Base-by-base conservation (phyloP, 2,797 vertebrate species). In the Dallia pectoralis region DNA sequence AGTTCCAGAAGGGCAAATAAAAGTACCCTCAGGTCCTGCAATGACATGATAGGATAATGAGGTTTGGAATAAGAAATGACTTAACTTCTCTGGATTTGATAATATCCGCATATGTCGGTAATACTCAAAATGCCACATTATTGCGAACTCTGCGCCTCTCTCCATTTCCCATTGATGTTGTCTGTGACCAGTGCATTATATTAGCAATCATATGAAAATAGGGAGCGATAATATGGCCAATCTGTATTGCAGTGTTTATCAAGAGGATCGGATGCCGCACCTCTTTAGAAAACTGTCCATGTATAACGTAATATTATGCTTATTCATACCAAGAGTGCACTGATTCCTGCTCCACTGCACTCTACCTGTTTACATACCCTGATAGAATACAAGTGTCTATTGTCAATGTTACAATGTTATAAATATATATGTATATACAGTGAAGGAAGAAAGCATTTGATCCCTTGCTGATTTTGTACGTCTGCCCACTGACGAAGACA, bases 31-130 rank as follows among this genome's bases (percentile, higher is more conserved):
- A 69, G 49, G 48, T 9, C 33, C 63, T n/a, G 15, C 51, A 61
- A 78, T 53, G 48, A 51, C 18, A 69, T 29, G 68, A 73, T 79
- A 73, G 79, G 56, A 64, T 74, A 63, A 79, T 59, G 53, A 44
- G 74, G 53, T 53, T 67, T 48, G 25, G 66, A 69, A 69, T 30
- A 47, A 33, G 51, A 69, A 30, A 47, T n/a, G 48, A 69, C 22
- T n/a, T 47, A 32, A n/a, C 47, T 18, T 16, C 8, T 22, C 19
- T 25, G 40, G 2, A 44, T n/a, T n/a, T n/a, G n/a, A n/a, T 49
- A 49, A 29, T 30, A 7, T 40, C 49, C 11, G 11, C 3, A 3
- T 11, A 29, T 51, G 18, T 25, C 73, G 36, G 32, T 69, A 68
- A 68, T 49, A 29, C 15, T 29, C 22, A 47, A 16, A 14, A 48